phyloP scores from a whole-genome alignment of 1,140 invertebrate species.

The Nasonia longicornis region DNA sequence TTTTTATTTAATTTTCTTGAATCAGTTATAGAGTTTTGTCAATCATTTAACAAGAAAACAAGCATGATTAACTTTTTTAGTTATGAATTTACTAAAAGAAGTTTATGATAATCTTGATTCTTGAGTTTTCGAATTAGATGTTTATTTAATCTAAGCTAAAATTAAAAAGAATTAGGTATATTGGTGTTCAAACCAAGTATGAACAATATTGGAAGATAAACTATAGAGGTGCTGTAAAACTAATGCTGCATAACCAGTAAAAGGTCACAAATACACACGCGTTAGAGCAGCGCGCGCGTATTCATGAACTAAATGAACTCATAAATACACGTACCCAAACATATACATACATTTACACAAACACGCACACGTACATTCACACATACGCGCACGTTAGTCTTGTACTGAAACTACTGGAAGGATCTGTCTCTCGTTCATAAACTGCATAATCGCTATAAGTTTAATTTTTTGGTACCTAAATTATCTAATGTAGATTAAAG shows the following conservation, averaged over 20 bases:
- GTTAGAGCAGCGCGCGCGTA: neutral
- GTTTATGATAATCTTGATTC: neutral
- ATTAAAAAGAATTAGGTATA: slow-evolving; percentile 48
- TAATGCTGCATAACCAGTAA: neutral
- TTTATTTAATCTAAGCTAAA: slow-evolving; percentile 46
- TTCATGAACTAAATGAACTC: neutral
- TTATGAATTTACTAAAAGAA: neutral
- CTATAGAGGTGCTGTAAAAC: slow-evolving; percentile 27
- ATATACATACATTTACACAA: too few relatives aligned
- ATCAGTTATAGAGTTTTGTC: neutral
- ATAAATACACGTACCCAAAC: neutral
- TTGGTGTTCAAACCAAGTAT: slow-evolving; percentile 21
- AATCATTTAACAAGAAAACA: neutral
- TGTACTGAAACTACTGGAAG: slow-evolving; percentile 37
- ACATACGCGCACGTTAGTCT: slow-evolving; percentile 22
- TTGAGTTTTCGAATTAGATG: slow-evolving; percentile 26
- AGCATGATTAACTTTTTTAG: neutral
- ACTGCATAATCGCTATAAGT: slow-evolving; percentile 43
- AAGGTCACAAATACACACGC: neutral
- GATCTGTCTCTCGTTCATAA: slow-evolving; percentile 40
- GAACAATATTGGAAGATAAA: slow-evolving; percentile 31
- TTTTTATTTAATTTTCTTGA: neutral
- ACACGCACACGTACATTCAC: neutral
- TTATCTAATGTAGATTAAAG: slow-evolving; percentile 52
- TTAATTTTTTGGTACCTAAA: slow-evolving; percentile 54